Evolutionary conservation across 2,888 invertebrate genomes (phyloP), one percentile per base, ranked within the genome.

Genomic region (Ptychoptera albimana): DNA sequence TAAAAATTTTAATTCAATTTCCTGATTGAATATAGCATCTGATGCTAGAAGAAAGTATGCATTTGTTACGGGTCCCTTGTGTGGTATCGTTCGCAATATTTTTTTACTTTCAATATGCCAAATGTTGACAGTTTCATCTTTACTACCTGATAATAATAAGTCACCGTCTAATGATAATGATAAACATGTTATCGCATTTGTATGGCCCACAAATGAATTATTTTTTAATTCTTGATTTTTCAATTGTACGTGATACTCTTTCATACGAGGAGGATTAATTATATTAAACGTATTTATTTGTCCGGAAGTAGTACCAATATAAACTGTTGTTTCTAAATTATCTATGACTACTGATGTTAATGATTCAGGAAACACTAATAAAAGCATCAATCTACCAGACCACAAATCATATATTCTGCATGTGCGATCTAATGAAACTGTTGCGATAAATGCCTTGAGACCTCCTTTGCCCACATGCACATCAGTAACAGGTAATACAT

Each of bases 61-160:
- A 63, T 86, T 85, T 1, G 78, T 82, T 1, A 88, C 67, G 1
- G 75, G 60, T n/a, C 82, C 84, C 62, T 82, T 84, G 52, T 83
- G 83, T 36, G 70, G 63, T 50, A 86, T 68, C 40, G 71, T 77
- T 51, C 79, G 73, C 4, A 85, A 60, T 41, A 83, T 74, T 59
- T 89, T 85, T 46, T 74, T 70, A 58, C 84, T 88, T 7, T 67
- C 65, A 45, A 88, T 74, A 53, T 91, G 81, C 91, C 92, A 93
- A 15, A 89, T 57, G 50, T 79, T 75, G 0, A 88, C 79, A 47
- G 71, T 72, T 41, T 74, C 74, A 64, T 87, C 87, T 48, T 74
- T 72, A 0, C 82, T 79, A 0, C 83, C 89, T 0, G 91, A 87
- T 44, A 83, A 68, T 16, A 93, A 60, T 11, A 74, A 73, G 37